Conservation (phyloP, 2,113 vertebrate species). For the Sinocyclocheilus anshuiensis region DNA sequence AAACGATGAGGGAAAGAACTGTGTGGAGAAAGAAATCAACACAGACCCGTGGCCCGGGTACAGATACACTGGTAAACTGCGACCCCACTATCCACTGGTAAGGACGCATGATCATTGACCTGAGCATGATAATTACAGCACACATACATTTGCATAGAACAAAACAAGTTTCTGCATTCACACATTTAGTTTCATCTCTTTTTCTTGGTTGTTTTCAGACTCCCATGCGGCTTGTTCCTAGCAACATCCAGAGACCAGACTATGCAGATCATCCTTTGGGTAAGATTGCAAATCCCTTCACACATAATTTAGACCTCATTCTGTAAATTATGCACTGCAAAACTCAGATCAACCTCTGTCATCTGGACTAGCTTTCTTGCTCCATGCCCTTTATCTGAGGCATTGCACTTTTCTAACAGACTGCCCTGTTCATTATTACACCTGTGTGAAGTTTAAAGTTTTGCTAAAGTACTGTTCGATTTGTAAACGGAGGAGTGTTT, state of each 20-base stretch:
- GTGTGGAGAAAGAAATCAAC: slow-evolving; percentile 86
- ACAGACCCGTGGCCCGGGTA: slow-evolving; percentile 98
- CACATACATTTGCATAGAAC: not conserved
- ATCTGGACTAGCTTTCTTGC: not conserved
- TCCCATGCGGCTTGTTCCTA: slow-evolving; percentile 88
- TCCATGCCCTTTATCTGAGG: not conserved
- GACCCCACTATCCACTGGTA: slow-evolving; percentile 94
- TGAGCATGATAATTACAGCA: not conserved
- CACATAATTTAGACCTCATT: not conserved
- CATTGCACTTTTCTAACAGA: slow-evolving; percentile 1
- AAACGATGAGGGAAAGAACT: slow-evolving; percentile 85
- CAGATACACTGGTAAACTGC: slow-evolving; percentile 92
- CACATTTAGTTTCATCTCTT: not conserved
- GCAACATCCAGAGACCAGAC: slow-evolving; percentile 95
- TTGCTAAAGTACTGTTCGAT: not conserved
- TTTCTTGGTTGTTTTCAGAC: slow-evolving; percentile 77
- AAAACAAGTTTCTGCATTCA: not conserved
- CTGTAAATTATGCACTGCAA: not conserved
- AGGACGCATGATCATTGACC: slow-evolving; percentile 51
- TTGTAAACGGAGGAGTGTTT: slow-evolving; percentile 3
- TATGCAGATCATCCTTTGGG: slow-evolving; percentile 98
- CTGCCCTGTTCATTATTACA: not conserved
- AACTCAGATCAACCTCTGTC: not conserved
- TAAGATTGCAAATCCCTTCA: slow-evolving; percentile 69
- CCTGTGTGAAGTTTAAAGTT: not conserved